Percentiles rank a stretch among this genome's conserved stretches.
These are phyloP conservation scores for Globodera rostochiensis DNA, from an alignment of 1,140 invertebrate species.

Conservation along the genomic window DNA sequence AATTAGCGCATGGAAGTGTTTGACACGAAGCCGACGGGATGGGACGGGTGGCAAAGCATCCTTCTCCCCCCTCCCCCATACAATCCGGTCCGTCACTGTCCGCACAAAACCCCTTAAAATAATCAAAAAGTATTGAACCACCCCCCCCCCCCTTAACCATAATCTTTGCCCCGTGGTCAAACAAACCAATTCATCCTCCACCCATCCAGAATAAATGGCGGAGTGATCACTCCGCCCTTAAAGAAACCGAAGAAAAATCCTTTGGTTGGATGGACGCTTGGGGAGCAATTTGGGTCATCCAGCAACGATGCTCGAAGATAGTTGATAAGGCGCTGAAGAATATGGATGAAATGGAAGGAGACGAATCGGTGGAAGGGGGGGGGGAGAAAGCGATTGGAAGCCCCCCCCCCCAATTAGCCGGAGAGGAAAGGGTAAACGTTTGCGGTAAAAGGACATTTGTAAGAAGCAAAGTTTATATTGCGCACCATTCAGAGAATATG, in stretches of 20 bases:
- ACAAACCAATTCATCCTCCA: background rate
- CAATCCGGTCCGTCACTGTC: background rate
- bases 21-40: background rate
- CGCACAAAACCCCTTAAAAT: background rate
- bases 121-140: background rate
- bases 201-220: background rate
- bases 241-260: background rate
- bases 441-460: background rate
- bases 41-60: background rate
- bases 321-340: background rate
- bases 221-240: background rate
- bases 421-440: background rate
- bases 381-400: background rate
- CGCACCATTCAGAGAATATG: background rate
- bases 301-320: background rate
- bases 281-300: constrained; percentile 4
- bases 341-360: background rate
- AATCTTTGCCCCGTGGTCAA: background rate
- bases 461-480: background rate
- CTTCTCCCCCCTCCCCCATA: background rate
- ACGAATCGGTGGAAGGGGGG: background rate
- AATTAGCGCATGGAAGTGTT: background rate
- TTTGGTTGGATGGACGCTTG: background rate
- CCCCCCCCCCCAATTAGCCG: background rate
- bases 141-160: too few species aligned